Base-by-base conservation (phyloP, 2,888 invertebrate species). In the Zonitis immaculata region DNA sequence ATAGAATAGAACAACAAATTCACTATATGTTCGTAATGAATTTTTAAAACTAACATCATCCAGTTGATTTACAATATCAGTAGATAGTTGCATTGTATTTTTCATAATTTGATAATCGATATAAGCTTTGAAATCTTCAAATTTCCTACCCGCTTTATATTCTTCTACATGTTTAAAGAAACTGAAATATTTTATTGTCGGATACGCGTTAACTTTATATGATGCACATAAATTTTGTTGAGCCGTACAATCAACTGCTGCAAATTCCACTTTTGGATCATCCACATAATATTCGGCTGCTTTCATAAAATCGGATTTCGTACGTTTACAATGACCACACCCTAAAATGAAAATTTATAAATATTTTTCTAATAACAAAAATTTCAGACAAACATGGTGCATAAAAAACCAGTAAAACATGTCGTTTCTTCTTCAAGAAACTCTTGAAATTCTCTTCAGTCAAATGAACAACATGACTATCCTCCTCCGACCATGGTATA, bases 301-400 rank as follows among this genome's bases (percentile, higher is more conserved):
- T 25, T 79, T 80, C 44, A 82, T 82, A 69, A 85, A 88, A 69
- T 89, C 91, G 0, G 93, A 92, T 74, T 94, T 94, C 0, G 91
- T 85, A 65, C 83, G 85, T 71, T 93, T 93, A 71, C 93, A 94
- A 73, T 93, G 92, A 0, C 92, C 92, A 73, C 94, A 94, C 93
- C 93, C 92, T 91, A 61, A 39, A 64, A 62, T 50, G 16, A 49
- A 18, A 16, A 8, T 22, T 32, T 2, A 35, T 6, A 16, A 8
- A 12, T 27, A n/a, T 18, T 20, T 39, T 20, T 16, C 3, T n/a
- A n/a, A n/a, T n/a, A n/a, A n/a, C n/a, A n/a, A n/a, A n/a, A n/a
- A n/a, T n/a, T n/a, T n/a, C n/a, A n/a, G 16, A 39, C 20, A 1
- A 39, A 93, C 93, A 95, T 9, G 94, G 94, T 0, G 94, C 93